Evolutionary conservation across 2,113 vertebrate genomes (phyloP).

Genomic region (Coryphaenoides rupestris): DNA sequence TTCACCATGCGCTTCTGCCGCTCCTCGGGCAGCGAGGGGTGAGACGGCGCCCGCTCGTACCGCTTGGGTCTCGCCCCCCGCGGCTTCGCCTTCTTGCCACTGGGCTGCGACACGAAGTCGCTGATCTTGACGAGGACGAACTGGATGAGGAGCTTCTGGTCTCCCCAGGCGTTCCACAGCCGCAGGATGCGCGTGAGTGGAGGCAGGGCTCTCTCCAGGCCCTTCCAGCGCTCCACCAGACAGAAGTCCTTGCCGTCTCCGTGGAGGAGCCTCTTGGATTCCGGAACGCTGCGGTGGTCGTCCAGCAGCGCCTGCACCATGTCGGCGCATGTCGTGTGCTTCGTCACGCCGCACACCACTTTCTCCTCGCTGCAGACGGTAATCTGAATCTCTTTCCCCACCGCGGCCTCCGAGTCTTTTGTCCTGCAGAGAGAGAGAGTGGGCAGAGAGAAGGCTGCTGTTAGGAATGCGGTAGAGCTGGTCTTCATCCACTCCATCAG

Average conservation of each 20-base stretch:
- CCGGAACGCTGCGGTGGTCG: constrained; percentile 79
- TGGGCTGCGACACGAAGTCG: constrained; percentile 78
- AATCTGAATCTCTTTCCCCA: constrained; percentile 87
- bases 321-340: constrained; percentile 88
- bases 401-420: constrained; percentile 75
- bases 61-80: constrained; percentile 74
- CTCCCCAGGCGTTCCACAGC: constrained; percentile 93
- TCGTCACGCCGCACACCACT: constrained; percentile 89
- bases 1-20: constrained; percentile 90
- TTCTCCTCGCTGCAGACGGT: constrained; percentile 92
- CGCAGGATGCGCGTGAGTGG: constrained; percentile 88
- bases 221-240: constrained; percentile 91
- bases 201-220: constrained; percentile 86
- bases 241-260: constrained; percentile 88
- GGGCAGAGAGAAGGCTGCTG: not conserved
- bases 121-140: constrained; percentile 85
- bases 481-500: not conserved
- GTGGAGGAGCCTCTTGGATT: constrained; percentile 79
- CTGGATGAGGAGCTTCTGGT: constrained; percentile 83
- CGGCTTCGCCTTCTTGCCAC: constrained; percentile 78
- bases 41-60: constrained; percentile 73
- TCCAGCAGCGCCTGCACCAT: constrained; percentile 90
- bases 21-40: constrained; percentile 79
- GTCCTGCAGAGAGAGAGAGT: constrained; percentile 66
- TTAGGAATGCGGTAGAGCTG: not conserved